These are phyloP conservation scores for Macrophya annulata DNA, from an alignment of 2,888 invertebrate genomes.

Conservation along the genomic window DNA sequence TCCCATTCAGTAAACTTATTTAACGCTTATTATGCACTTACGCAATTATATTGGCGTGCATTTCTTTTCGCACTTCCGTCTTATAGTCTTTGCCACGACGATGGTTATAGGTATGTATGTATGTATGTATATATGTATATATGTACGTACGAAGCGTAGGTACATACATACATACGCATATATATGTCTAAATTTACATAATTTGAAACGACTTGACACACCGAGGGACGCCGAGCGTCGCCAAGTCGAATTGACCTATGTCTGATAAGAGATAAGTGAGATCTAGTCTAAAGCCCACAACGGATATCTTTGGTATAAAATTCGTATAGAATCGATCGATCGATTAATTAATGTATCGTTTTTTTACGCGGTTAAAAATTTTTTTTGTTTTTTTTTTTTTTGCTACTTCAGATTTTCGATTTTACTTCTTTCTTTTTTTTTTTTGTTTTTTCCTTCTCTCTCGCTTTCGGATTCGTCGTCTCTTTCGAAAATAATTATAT, in stretches of 20 bases:
- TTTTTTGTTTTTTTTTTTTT: background rate
- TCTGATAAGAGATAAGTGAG: conserved; percentile 42
- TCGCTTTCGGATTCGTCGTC: background rate
- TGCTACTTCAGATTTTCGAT: too few species aligned
- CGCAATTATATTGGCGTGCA: background rate
- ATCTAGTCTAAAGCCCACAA: background rate
- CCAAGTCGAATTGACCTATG: conserved; percentile 28
- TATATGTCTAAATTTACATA: background rate
- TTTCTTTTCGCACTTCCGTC: conserved; percentile 19
- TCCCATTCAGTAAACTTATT: too few species aligned
- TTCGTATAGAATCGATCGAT: background rate
- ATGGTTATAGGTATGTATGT: too few species aligned
- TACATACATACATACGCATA: background rate
- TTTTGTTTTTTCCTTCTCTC: too few species aligned
- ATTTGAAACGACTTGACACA: background rate
- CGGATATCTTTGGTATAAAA: background rate
- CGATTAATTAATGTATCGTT: background rate
- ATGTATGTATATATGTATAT: too few species aligned
- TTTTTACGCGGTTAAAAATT: background rate
- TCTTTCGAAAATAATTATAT: too few species aligned
- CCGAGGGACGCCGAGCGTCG: conserved; percentile 12
- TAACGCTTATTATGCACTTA: background rate
- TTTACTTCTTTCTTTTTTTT: too few species aligned
- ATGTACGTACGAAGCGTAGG: too few species aligned
- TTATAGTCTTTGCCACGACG: background rate